A percentile compares a stretch with the other conserved stretches of the same genome.
Evolutionary conservation across 2,888 invertebrate genomes (phyloP).

Genomic region (Pseudolycoriella hygida): DNA sequence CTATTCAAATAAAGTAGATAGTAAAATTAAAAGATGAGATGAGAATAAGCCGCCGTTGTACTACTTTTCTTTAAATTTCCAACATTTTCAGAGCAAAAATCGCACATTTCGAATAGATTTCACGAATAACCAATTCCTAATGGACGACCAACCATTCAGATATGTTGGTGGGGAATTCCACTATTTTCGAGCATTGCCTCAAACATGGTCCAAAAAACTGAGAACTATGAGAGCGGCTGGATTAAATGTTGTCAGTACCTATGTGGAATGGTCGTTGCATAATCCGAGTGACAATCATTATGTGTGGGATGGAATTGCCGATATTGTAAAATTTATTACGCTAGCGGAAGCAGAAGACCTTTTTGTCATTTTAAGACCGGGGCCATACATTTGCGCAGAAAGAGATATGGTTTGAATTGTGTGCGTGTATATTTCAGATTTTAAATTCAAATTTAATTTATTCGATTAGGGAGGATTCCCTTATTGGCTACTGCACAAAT

Average conservation of each 20-base stretch:
- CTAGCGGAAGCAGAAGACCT: conserved; percentile 61
- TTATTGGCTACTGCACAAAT: conserved; percentile 44
- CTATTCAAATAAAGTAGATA: too few relatives aligned
- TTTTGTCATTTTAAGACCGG: conserved; percentile 65
- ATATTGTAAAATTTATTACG: conserved; percentile 49
- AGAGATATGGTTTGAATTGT: conserved; percentile 44
- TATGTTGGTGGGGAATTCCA: conserved; percentile 67
- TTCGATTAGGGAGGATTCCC: conserved; percentile 55
- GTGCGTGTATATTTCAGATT: neutral
- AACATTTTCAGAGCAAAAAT: too few relatives aligned
- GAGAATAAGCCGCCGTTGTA: too few relatives aligned
- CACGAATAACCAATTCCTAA: conserved; percentile 41
- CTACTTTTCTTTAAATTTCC: too few relatives aligned
- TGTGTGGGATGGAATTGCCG: conserved; percentile 43
- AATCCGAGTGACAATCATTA: conserved; percentile 52
- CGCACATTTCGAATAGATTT: conserved; percentile 33
- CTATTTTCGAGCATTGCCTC: conserved; percentile 67
- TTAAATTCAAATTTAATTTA: neutral
- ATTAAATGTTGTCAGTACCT: conserved; percentile 75
- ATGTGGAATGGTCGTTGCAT: conserved; percentile 80
- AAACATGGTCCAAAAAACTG: conserved; percentile 63
- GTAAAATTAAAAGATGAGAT: too few relatives aligned
- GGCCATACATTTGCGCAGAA: conserved; percentile 87
- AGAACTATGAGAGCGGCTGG: conserved; percentile 64
- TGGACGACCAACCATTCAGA: conserved; percentile 51